These are phyloP conservation scores for Ernsta delagoae DNA, from an alignment of 2,888 invertebrate species.

Conservation along the genomic window DNA sequence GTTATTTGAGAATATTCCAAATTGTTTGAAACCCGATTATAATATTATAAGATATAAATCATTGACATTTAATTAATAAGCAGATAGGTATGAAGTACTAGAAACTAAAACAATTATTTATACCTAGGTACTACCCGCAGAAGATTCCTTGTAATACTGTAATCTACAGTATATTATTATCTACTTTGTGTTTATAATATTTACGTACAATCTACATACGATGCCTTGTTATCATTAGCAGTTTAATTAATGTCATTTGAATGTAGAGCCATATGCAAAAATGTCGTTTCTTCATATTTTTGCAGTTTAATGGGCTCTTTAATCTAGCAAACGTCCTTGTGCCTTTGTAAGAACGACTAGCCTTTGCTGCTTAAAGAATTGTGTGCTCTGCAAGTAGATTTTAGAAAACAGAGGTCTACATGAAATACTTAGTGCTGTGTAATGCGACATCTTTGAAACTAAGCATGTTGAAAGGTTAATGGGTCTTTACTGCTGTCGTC, in stretches of 20 bases:
- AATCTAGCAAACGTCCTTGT: background rate
- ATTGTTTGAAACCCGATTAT: too few species aligned
- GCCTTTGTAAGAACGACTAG: background rate
- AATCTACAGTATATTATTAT: too few species aligned
- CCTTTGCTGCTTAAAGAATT: background rate
- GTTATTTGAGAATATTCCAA: too few species aligned
- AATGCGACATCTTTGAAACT: background rate
- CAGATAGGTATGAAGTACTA: too few species aligned
- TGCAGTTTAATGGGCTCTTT: constrained; percentile 3
- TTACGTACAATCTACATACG: background rate
- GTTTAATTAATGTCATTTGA: background rate
- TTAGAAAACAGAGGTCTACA: background rate
- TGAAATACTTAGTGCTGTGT: background rate
- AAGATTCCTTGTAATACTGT: too few species aligned
- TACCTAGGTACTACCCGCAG: too few species aligned
- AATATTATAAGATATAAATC: too few species aligned
- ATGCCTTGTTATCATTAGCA: background rate
- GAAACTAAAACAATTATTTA: too few species aligned
- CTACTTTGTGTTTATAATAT: too few species aligned
- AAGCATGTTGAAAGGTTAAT: background rate
- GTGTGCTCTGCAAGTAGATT: background rate
- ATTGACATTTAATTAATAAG: too few species aligned
- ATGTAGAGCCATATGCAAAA: background rate
- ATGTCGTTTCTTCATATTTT: constrained; percentile 5
- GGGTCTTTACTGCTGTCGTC: background rate